These are phyloP conservation scores for Serripes groenlandicus DNA, from an alignment of 2,888 invertebrate genomes.

Conservation along the genomic window DNA sequence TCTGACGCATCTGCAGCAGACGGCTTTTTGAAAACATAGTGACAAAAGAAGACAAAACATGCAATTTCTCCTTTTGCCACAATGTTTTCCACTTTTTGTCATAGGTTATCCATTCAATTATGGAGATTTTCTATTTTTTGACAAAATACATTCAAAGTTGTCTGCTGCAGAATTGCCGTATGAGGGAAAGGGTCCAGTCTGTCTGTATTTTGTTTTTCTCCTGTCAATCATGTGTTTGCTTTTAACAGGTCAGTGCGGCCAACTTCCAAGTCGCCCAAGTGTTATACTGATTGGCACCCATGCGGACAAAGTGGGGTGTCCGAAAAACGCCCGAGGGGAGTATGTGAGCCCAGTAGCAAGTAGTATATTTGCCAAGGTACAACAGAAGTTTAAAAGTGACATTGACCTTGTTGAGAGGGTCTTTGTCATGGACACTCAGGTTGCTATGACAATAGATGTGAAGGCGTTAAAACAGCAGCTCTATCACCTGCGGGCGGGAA, in stretches of 20 bases:
- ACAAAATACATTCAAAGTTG: too few species aligned
- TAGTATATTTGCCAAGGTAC: slow-evolving; percentile 87
- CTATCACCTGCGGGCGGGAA: slow-evolving; percentile 87
- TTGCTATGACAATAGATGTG: slow-evolving; percentile 89
- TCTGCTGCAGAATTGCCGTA: too few species aligned
- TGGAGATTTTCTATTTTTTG: too few species aligned
- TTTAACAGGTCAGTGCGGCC: slow-evolving; percentile 88
- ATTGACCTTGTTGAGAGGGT: slow-evolving; percentile 89
- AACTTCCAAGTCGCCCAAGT: slow-evolving; percentile 87
- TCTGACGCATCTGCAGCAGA: too few species aligned
- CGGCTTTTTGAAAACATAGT: too few species aligned
- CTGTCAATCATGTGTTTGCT: too few species aligned
- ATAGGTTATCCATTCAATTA: too few species aligned
- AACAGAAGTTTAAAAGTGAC: slow-evolving; percentile 88
- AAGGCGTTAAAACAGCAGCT: slow-evolving; percentile 89
- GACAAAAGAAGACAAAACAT: too few species aligned
- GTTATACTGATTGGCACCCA: slow-evolving; percentile 90
- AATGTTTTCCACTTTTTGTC: too few species aligned
- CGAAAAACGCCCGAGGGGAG: slow-evolving; percentile 88
- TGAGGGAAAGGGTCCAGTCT: too few species aligned
- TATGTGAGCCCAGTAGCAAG: slow-evolving; percentile 89
- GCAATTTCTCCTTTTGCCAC: too few species aligned
- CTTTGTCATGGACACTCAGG: slow-evolving; percentile 89
- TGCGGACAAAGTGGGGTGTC: slow-evolving; percentile 88
- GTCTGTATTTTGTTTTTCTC: background rate